A percentile compares a stretch with the other conserved stretches of the same genome.
phyloP scores from a whole-genome alignment of 2,113 vertebrate genomes.

The Macquaria australasica region DNA sequence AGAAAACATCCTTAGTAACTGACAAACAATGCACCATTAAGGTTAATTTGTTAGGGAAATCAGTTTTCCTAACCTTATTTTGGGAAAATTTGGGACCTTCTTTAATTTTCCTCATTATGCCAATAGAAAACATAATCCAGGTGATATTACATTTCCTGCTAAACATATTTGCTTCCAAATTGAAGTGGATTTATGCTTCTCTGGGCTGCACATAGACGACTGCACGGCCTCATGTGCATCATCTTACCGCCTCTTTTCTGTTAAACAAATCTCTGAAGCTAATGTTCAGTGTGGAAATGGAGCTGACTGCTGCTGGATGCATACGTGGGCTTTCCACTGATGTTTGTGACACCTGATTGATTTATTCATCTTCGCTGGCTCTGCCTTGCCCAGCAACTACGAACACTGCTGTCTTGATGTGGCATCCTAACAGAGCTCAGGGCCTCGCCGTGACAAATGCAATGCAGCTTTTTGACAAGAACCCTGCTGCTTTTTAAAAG shows the following conservation, averaged over 20 bases:
- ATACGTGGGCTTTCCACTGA: constrained; percentile 29
- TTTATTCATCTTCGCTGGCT: constrained; percentile 68
- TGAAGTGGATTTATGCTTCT: too few species aligned
- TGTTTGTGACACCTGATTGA: constrained; percentile 69
- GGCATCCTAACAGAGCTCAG: constrained; percentile 34
- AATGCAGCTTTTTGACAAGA: neutral
- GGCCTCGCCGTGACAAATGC: constrained; percentile 15
- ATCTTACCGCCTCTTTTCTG: neutral
- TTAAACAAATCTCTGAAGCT: constrained; percentile 4
- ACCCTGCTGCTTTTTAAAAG: neutral
- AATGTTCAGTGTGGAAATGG: constrained; percentile 27
- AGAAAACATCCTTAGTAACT: neutral
- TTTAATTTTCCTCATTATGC: too few species aligned
- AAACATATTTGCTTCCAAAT: too few species aligned
- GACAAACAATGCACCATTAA: neutral
- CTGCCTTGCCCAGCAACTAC: constrained; percentile 28
- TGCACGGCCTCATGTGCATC: neutral
- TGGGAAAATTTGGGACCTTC: too few species aligned
- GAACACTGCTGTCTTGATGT: constrained; percentile 43
- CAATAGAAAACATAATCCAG: too few species aligned
- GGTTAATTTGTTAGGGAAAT: too few species aligned
- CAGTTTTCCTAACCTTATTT: too few species aligned
- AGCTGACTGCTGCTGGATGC: constrained; percentile 32
- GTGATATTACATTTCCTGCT: too few species aligned
- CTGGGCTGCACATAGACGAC: too few species aligned